Conservation (phyloP, 1,140 invertebrate species). For the Agraylea sexmaculata region DNA sequence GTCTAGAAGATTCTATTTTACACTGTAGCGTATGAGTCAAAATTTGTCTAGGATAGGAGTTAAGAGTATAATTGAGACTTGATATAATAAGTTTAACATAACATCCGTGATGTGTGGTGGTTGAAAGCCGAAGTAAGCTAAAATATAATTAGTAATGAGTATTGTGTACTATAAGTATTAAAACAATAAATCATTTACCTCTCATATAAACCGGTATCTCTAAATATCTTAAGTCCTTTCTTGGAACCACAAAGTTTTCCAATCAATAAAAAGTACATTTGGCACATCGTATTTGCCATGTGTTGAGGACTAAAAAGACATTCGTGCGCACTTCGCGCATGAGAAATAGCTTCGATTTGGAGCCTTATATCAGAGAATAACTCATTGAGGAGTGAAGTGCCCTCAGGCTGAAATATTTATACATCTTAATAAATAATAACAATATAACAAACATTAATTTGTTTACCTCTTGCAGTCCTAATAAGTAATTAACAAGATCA, state of each 20-base stretch:
- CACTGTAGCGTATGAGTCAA: conserved; percentile 55
- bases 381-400: conserved; percentile 57
- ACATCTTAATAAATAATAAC: neutral
- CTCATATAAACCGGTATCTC: conserved; percentile 65
- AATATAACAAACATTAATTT: neutral
- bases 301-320: conserved; percentile 80
- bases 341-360: conserved; percentile 62
- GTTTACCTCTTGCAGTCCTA: conserved; percentile 44
- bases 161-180: conserved; percentile 18
- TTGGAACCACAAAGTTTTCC: conserved; percentile 70
- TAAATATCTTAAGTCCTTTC: conserved; percentile 60
- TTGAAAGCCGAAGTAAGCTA: conserved; percentile 68
- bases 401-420: conserved; percentile 34
- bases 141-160: conserved; percentile 20
- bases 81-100: conserved; percentile 89
- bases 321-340: conserved; percentile 66
- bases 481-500: conserved; percentile 65
- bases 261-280: conserved; percentile 88
- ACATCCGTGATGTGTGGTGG: conserved; percentile 75
- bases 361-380: conserved; percentile 67
- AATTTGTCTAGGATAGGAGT: conserved; percentile 60
- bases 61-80: conserved; percentile 71
- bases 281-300: conserved; percentile 77
- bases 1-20: conserved; percentile 57
- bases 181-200: too few relatives aligned